Conservation (phyloP, 2,113 vertebrate genomes). For the Epinephelus moara region DNA sequence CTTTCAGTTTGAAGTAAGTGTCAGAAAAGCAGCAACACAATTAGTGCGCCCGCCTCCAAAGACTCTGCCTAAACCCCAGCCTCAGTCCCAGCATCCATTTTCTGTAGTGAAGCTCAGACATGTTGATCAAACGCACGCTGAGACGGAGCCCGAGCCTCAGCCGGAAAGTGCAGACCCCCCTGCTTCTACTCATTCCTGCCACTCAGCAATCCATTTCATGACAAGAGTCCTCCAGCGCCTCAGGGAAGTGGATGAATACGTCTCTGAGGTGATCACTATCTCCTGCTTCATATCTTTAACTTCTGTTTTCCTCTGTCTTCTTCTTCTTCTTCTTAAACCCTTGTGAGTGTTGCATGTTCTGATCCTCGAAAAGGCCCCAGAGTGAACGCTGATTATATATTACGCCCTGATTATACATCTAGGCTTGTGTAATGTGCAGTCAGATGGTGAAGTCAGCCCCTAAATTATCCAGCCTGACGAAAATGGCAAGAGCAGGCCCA, state of each 20-base stretch:
- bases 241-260: conserved; percentile 93
- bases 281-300: conserved; percentile 41
- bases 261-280: conserved; percentile 92
- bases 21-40: conserved; percentile 84
- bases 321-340: conserved; percentile 21
- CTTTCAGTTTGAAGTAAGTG: conserved; percentile 87
- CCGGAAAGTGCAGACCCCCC: conserved; percentile 57
- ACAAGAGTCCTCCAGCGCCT: conserved; percentile 92
- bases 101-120: conserved; percentile 79
- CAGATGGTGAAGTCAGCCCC: conserved; percentile 61
- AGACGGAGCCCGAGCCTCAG: conserved; percentile 35
- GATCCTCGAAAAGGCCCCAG: conserved; percentile 22
- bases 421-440: conserved; percentile 58
- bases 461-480: conserved; percentile 61
- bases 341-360: conserved; percentile 29
- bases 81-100: conserved; percentile 79
- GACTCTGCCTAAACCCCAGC: conserved; percentile 76
- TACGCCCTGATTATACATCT: conserved; percentile 60
- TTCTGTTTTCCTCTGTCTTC: conserved; percentile 12
- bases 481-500: conserved; percentile 51
- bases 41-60: conserved; percentile 70
- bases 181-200: conserved; percentile 80
- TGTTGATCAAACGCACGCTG: conserved; percentile 60
- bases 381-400: conserved; percentile 62
- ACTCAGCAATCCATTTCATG: conserved; percentile 88